Conservation (phyloP, 2,888 invertebrate species). For the Hypsopygia costalis region DNA sequence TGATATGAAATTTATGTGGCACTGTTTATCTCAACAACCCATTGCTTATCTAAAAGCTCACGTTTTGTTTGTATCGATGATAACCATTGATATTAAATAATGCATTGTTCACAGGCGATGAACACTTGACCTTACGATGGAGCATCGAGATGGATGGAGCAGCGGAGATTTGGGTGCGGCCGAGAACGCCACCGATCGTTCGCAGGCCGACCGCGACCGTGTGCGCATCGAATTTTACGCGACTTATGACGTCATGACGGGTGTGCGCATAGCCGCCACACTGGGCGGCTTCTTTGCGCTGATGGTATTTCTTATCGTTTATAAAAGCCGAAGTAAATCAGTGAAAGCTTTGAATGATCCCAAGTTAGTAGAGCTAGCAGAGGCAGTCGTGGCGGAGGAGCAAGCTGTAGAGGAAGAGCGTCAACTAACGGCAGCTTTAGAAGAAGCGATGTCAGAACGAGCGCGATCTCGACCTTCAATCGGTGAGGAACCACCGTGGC, state of each 20-base stretch:
- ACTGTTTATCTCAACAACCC: too few species aligned
- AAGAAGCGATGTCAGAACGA: conserved; percentile 80
- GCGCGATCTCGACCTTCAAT: conserved; percentile 80
- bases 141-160: conserved; percentile 66
- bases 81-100: conserved; percentile 12
- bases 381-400: conserved; percentile 86
- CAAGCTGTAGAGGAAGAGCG: conserved; percentile 86
- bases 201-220: conserved; percentile 82
- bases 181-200: conserved; percentile 58
- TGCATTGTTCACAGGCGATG: conserved; percentile 66
- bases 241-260: conserved; percentile 96
- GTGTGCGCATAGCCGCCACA: conserved; percentile 94
- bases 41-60: conserved; percentile 6
- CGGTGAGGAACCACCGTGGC: conserved; percentile 83
- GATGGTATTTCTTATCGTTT: conserved; percentile 94
- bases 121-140: conserved; percentile 72
- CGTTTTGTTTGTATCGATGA: conserved; percentile 1
- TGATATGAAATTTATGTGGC: too few species aligned
- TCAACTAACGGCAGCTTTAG: conserved; percentile 86
- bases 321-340: conserved; percentile 92
- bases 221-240: conserved; percentile 91
- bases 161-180: conserved; percentile 50
- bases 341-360: conserved; percentile 89
- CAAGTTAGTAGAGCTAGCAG: conserved; percentile 88
- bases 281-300: conserved; percentile 94